Evolutionary conservation across 2,797 vertebrate species (phyloP), one percentile per base, ranked within the genome.

Genomic region (Pipistrellus nathusii): DNA sequence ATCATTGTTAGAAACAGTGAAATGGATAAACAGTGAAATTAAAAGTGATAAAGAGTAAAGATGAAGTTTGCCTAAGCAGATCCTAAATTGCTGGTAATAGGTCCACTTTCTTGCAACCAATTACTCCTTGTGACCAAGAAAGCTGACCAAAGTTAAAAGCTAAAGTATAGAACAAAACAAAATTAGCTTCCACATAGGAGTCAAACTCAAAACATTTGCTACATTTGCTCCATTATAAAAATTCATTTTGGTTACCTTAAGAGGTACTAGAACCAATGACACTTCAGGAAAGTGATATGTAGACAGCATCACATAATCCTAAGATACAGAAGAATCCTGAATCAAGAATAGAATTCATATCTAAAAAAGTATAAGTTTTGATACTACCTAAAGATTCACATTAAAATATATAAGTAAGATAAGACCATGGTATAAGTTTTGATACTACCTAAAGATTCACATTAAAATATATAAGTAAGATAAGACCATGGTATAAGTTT

Each of bases 141-240:
- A 25, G 21, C 14, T 86, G 53, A 89, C 4, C 48, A 93, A 55
- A 12, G 48, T 77, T 91, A 82, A 95, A 89, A 17, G 35, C 18
- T 51, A 85, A 93, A 90, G 64, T 87, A 88, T 3, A 82, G n/a
- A 91, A 92, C 35, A 89, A 94, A 95, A 95, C 57, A 80, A 91
- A 94, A 21, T 64, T 91, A 95, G 88, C 51, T 84, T 41, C 20
- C 17, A 66, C 21, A 55, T 14, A 88, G 13, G 23, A 82, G 92
- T 88, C 62, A 85, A 85, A 81, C 66, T 93, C 15, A 83, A 48
- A 66, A 75, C 76, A 75, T 87, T 59, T 85, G 27, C 38, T 78
- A 12, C 25, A 78, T 35, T 88, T 77, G 55, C 27, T 20, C 64
- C 13, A 87, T 68, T 35, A 92, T 44, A 88, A 85, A 95, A 93